Conservation (phyloP, 2,888 invertebrate species). For the Drosophila maculinotata region DNA sequence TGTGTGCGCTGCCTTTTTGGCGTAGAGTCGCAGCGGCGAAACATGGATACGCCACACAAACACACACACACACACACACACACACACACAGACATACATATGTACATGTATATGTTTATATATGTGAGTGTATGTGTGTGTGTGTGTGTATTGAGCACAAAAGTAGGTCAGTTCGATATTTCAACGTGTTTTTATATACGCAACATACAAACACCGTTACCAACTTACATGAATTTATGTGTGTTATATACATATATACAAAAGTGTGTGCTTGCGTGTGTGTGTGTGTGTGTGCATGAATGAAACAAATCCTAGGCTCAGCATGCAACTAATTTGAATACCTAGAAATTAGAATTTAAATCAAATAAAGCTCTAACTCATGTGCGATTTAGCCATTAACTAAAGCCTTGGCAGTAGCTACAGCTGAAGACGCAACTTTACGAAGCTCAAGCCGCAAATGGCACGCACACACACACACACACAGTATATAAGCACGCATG, state of each 20-base stretch:
- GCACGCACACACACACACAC: background rate
- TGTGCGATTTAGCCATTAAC: background rate
- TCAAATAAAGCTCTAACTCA: background rate
- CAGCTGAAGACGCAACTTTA: background rate
- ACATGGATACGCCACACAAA: no score
- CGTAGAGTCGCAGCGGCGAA: slow-evolving; percentile 36
- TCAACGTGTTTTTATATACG: slow-evolving; percentile 57
- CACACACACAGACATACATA: slow-evolving; percentile 12
- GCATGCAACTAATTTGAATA: slow-evolving; percentile 23
- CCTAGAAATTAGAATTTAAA: slow-evolving; percentile 1
- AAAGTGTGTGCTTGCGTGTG: background rate
- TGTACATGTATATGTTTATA: slow-evolving; percentile 4
- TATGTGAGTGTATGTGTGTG: slow-evolving; percentile 41
- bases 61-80: slow-evolving; percentile 28
- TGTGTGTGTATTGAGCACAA: no score
- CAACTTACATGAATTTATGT: slow-evolving; percentile 35
- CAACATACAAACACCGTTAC: slow-evolving; percentile 24
- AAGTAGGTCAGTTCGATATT: slow-evolving; percentile 81
- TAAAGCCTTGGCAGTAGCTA: background rate
- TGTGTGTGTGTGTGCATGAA: slow-evolving; percentile 11
- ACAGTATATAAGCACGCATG: background rate
- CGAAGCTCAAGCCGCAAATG: background rate
- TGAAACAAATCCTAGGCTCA: slow-evolving; percentile 31
- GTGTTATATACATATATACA: slow-evolving; percentile 3
- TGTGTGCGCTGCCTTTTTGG: slow-evolving; percentile 49